Evolutionary conservation across 2,888 invertebrate species (phyloP).

Genomic region (Cataglyphis cursor): DNA sequence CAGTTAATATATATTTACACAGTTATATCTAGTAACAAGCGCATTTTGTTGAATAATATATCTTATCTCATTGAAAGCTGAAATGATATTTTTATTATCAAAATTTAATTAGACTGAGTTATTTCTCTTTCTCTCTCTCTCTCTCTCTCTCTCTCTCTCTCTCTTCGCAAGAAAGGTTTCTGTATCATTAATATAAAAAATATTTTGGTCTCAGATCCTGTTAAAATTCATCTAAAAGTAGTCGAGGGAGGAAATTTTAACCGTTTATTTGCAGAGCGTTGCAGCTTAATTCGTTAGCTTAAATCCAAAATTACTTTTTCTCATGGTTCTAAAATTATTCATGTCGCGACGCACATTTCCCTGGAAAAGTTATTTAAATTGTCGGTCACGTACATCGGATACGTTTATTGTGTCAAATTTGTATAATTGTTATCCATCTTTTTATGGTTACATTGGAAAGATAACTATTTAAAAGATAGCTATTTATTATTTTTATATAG

Average conservation of each 20-base stretch:
- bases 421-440: neutral
- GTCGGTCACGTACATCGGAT: neutral
- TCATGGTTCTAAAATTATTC: neutral
- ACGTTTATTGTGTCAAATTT: neutral
- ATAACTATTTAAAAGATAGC: too few species aligned
- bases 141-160: too few species aligned
- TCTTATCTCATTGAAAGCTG: neutral
- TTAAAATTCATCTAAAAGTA: neutral
- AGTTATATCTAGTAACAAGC: neutral
- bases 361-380: neutral
- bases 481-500: too few species aligned
- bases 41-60: neutral
- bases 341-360: neutral
- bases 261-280: neutral
- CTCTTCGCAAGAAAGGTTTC: neutral
- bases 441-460: neutral
- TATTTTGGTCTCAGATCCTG: neutral
- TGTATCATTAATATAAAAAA: neutral
- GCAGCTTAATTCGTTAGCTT: neutral
- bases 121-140: neutral
- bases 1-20: neutral
- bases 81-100: neutral
- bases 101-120: neutral
- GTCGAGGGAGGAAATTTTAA: neutral
- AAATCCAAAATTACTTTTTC: neutral